phyloP scores from a whole-genome alignment of 1,140 invertebrate species.

The Drosophila triauraria region DNA sequence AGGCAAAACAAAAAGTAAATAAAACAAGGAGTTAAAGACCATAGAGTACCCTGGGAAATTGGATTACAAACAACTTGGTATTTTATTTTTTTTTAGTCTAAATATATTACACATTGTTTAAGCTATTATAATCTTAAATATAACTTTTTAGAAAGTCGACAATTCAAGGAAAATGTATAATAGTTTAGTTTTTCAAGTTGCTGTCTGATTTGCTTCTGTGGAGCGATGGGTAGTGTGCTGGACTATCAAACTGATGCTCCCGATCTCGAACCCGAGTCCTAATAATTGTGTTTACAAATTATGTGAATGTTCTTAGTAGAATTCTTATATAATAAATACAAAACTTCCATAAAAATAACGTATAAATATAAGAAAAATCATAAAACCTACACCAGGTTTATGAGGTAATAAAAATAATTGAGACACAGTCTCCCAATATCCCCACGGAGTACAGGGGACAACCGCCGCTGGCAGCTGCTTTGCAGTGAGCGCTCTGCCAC shows the following conservation, averaged over 20 bases:
- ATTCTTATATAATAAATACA: neutral
- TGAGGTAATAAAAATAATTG: neutral
- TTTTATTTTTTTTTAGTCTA: neutral
- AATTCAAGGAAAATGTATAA: neutral
- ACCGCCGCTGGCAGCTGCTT: slow-evolving; percentile 21
- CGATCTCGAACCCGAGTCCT: too few species aligned
- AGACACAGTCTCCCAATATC: neutral
- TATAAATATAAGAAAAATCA: neutral
- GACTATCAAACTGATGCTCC: too few species aligned
- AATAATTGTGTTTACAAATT: too few species aligned
- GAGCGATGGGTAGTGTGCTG: too few species aligned
- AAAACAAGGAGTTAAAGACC: neutral
- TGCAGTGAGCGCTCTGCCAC: slow-evolving; percentile 11
- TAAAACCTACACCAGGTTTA: neutral
- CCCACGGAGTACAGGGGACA: neutral
- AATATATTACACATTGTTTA: too few species aligned
- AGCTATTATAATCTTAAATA: neutral
- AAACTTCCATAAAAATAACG: too few species aligned
- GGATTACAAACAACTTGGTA: neutral
- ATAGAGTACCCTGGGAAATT: neutral
- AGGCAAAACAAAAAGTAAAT: slow-evolving; percentile 21
- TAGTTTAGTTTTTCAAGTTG: too few species aligned
- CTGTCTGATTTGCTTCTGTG: too few species aligned
- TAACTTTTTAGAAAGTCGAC: neutral
- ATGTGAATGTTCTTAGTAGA: too few species aligned